phyloP scores from a whole-genome alignment of 2,888 invertebrate species.

The Acrobasis repandana region DNA sequence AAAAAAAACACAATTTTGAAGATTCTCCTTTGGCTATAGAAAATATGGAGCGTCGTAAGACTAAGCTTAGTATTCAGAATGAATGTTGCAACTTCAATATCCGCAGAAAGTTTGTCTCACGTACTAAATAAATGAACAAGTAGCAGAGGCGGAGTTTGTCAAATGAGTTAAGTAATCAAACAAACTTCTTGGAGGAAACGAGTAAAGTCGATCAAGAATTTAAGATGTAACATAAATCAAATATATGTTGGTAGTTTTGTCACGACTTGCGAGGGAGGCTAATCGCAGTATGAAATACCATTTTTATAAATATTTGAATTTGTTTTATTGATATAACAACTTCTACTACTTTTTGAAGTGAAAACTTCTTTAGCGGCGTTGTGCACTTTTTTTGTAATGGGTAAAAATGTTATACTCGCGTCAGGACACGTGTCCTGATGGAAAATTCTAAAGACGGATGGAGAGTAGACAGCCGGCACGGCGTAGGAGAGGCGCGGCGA shows the following conservation, averaged over 20 bases:
- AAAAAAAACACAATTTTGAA: too few species aligned
- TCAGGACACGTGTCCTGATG: too few species aligned
- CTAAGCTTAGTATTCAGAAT: slow-evolving; percentile 23
- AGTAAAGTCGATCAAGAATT: slow-evolving; percentile 11
- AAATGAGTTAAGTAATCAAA: slow-evolving; percentile 34
- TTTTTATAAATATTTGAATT: too few species aligned
- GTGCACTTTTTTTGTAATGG: too few species aligned
- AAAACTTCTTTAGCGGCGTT: too few species aligned
- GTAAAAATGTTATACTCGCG: too few species aligned
- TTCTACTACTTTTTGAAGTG: too few species aligned
- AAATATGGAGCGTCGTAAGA: slow-evolving; percentile 6
- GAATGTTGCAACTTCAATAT: slow-evolving; percentile 28
- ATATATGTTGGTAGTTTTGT: neutral
- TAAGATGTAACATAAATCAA: neutral
- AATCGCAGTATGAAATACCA: too few species aligned
- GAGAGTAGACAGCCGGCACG: too few species aligned
- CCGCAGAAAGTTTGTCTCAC: slow-evolving; percentile 29
- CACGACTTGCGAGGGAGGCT: neutral
- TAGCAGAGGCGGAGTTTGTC: slow-evolving; percentile 32
- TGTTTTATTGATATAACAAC: too few species aligned
- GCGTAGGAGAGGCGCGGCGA: too few species aligned
- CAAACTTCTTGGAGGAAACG: slow-evolving; percentile 31
- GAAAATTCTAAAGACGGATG: too few species aligned
- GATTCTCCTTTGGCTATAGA: neutral
- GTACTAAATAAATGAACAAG: slow-evolving; percentile 36